phyloP scores from a whole-genome alignment of 2,888 invertebrate genomes.

The Osmoderma eremita region DNA sequence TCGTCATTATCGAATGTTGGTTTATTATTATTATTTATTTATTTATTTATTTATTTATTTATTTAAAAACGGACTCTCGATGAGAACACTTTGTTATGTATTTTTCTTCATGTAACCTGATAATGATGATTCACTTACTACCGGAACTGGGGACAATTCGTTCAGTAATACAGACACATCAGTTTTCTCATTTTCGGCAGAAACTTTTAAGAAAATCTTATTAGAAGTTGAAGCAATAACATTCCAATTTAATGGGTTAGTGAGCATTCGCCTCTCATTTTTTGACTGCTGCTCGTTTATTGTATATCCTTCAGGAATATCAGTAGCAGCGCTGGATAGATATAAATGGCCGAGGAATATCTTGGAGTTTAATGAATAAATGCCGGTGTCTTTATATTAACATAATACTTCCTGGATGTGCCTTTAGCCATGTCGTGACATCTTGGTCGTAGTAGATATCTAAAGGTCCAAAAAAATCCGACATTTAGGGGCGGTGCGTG shows the following conservation, averaged over 20 bases:
- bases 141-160: slow-evolving; percentile 23
- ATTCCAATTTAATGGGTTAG: not conserved
- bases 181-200: slow-evolving; percentile 10
- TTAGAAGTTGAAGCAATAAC: not conserved
- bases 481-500: not conserved
- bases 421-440: not conserved
- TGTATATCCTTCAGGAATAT: slow-evolving; percentile 21
- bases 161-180: slow-evolving; percentile 28
- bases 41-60: too few relatives aligned
- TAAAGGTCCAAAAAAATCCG: not conserved
- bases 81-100: too few relatives aligned
- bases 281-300: slow-evolving; percentile 18
- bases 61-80: too few relatives aligned
- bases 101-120: too few relatives aligned
- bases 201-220: not conserved
- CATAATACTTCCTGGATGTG: too few relatives aligned
- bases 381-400: slow-evolving; percentile 30
- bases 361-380: slow-evolving; percentile 39
- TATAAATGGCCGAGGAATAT: slow-evolving; percentile 42
- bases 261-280: not conserved
- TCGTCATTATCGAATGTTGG: too few relatives aligned
- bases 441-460: not conserved
- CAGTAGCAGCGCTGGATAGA: slow-evolving; percentile 25
- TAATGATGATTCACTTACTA: slow-evolving; percentile 22
- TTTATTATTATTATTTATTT: too few relatives aligned